phyloP scores from a whole-genome alignment of 2,113 vertebrate genomes.

The Entomyzon cyanotis region DNA sequence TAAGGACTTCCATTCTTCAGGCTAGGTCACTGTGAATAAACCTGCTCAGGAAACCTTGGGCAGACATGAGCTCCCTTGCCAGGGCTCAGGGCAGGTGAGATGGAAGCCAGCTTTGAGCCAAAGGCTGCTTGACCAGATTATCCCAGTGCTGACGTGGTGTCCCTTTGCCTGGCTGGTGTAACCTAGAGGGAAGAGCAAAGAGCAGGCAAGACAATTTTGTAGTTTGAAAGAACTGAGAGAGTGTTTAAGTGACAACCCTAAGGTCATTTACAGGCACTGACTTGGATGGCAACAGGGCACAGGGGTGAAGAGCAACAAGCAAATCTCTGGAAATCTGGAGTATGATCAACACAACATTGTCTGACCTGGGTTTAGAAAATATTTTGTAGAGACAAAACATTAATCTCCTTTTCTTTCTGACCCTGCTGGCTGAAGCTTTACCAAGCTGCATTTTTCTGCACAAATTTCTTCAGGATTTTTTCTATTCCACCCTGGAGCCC shows the following conservation, averaged over 20 bases:
- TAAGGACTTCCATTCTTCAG: not conserved
- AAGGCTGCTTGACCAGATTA: rapidly evolving
- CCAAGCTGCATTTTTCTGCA: not conserved
- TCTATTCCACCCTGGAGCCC: not conserved
- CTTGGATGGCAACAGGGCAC: not conserved
- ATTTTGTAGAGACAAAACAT: not conserved
- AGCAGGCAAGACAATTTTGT: not conserved
- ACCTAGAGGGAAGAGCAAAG: not conserved
- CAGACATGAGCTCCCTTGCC: not conserved
- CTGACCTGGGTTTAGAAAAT: not conserved
- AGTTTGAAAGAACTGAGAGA: not conserved
- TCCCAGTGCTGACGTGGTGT: not conserved
- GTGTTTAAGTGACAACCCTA: not conserved
- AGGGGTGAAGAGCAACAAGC: not conserved
- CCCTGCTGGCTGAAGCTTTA: not conserved
- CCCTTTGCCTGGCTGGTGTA: not conserved
- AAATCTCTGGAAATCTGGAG: not conserved
- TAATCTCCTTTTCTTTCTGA: not conserved
- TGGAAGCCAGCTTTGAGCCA: not conserved
- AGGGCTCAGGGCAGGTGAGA: not conserved
- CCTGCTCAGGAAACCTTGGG: not conserved
- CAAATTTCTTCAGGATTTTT: not conserved
- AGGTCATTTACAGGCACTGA: not conserved
- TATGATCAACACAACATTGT: not conserved
- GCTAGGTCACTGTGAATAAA: not conserved